These are phyloP conservation scores for Volucella inflata DNA, from an alignment of 2,888 invertebrate species.

Conservation along the genomic window DNA sequence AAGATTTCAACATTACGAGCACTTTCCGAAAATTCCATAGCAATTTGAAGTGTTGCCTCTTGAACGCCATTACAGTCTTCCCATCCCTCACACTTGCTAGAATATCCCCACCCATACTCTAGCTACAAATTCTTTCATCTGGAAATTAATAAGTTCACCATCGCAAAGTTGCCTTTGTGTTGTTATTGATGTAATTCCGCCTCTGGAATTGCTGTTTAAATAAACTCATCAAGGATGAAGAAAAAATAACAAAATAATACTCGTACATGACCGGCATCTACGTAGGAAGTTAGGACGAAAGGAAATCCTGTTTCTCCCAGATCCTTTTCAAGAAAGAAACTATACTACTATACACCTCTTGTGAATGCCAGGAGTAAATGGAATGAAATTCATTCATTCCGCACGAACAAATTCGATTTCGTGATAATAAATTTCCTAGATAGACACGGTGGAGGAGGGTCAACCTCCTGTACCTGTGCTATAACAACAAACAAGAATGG, in stretches of 20 bases:
- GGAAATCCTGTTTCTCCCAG: not conserved
- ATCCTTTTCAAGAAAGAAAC: conserved; percentile 35
- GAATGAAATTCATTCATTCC: conserved; percentile 67
- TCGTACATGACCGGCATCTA: conserved; percentile 1
- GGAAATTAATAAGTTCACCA: conserved; percentile 64
- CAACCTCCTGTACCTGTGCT: conserved; percentile 15
- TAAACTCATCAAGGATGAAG: conserved; percentile 57
- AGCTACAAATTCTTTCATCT: conserved; percentile 42
- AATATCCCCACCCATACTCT: not conserved
- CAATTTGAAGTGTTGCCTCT: conserved; percentile 41
- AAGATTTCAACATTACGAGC: conserved; percentile 47
- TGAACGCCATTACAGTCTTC: conserved; percentile 2
- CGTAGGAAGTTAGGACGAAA: not conserved
- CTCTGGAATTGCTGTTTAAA: conserved; percentile 60
- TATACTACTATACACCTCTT: not conserved
- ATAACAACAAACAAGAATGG: not conserved
- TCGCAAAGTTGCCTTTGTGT: conserved; percentile 32
- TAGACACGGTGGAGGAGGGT: conserved; percentile 12
- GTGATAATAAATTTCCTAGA: conserved; percentile 67
- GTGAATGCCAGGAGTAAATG: conserved; percentile 12
- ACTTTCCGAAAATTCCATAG: conserved; percentile 35
- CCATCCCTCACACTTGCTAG: not conserved
- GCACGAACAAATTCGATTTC: conserved; percentile 73
- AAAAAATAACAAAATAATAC: not conserved
- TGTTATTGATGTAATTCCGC: conserved; percentile 50